Evolutionary conservation across 53 echinoderm and acorn worm genomes (phyloP), one percentile per base, ranked within the genome.

Genomic region (Echinometra lucunter): DNA sequence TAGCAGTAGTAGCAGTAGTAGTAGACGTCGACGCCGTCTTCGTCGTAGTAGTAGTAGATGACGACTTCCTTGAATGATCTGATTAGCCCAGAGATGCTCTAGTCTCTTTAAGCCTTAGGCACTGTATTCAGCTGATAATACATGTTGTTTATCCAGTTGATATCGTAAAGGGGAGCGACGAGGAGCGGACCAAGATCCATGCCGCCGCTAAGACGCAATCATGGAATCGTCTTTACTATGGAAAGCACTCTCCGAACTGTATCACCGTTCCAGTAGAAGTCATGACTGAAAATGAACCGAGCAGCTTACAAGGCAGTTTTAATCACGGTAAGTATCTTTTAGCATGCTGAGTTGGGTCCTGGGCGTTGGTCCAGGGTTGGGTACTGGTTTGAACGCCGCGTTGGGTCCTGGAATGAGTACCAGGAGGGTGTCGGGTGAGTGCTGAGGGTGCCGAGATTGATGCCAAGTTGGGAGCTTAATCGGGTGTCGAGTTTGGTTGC

Each of bases 101-200:
- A 53, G 13, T 53, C 9, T 53, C 53, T 13, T 53, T 53, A 53
- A 9, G 8, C 13, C 13, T 53, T 53, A 4, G 9, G 53, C 8
- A 13, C 17, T 63, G 16, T 9, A 0, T 63, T 63, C 0, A 63
- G 17, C 19, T 63, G 4, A 21, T 15, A 23, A 15, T 63, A 15
- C 9, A 63, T 23, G 63, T 15, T 89, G 13, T 74, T 1, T 55
- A 55, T 72, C 12, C 56, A 94, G 94, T 94, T 17, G 94, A 94
- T 82, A 94, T 82, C 7, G 66, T 94, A 15, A 94, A 94, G 28
- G 85, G 83, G 12, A 94, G 23, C 13, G 85, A 63, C 7, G 94
- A 94, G 30, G 94, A 94, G 19, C 82, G 94, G 9, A 32, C 25
- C 3, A 82, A 37, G 30, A 37, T 94, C 17, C 83, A 63, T 21